These are phyloP conservation scores for Lanistes nyassanus DNA, from an alignment of 1,140 invertebrate species.

Conservation along the genomic window DNA sequence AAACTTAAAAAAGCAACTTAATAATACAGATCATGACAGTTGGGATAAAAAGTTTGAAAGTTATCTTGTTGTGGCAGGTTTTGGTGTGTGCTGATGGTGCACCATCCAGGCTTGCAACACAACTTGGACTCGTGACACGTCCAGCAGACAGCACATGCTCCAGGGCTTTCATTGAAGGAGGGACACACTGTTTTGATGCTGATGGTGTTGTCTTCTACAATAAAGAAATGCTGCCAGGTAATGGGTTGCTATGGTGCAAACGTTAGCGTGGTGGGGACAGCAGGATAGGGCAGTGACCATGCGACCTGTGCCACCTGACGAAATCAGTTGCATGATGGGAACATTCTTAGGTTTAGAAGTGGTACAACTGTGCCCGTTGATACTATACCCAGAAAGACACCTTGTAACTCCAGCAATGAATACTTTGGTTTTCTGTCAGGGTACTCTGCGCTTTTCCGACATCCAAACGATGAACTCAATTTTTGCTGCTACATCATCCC, in stretches of 20 bases:
- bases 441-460: constrained; percentile 55
- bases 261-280: too few species aligned
- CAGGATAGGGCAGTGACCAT: too few species aligned
- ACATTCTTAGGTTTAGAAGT: too few species aligned
- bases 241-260: too few species aligned
- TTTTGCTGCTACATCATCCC: constrained; percentile 59
- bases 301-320: too few species aligned
- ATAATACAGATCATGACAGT: background rate
- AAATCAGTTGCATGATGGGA: too few species aligned
- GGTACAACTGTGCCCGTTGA: too few species aligned
- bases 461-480: constrained; percentile 55
- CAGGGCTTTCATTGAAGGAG: constrained; percentile 52
- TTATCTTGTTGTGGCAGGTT: constrained; percentile 36
- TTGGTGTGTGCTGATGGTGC: constrained; percentile 59
- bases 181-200: constrained; percentile 57
- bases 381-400: too few species aligned
- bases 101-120: constrained; percentile 49
- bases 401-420: background rate
- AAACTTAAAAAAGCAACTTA: background rate
- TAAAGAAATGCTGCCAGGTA: constrained; percentile 54
- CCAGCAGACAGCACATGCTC: constrained; percentile 55
- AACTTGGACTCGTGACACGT: constrained; percentile 48
- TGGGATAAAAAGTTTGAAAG: background rate
- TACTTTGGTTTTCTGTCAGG: constrained; percentile 34
- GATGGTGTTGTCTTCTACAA: constrained; percentile 58